A percentile compares a stretch with the other conserved stretches of the same genome.
phyloP scores from a whole-genome alignment of 2,888 invertebrate species.

The Atethmia centrago region DNA sequence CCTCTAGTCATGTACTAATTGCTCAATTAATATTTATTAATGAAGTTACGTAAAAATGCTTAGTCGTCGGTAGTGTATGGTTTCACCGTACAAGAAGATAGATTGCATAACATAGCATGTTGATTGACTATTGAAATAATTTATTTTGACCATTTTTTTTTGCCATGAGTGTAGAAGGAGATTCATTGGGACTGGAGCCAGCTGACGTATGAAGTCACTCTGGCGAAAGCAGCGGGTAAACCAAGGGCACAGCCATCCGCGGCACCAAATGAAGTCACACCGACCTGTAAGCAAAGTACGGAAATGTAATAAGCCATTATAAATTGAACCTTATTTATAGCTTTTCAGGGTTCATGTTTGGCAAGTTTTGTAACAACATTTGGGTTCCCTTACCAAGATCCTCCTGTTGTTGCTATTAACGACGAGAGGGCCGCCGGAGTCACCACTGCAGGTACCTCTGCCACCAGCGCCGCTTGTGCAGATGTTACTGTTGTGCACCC shows the following conservation, averaged over 20 bases:
- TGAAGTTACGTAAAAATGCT: no score
- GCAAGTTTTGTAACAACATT: not conserved
- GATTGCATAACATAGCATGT: no score
- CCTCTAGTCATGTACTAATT: no score
- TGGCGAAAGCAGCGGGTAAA: constrained; percentile 75
- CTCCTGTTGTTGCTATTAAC: constrained; percentile 35
- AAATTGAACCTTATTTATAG: not conserved
- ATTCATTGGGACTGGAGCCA: constrained; percentile 69
- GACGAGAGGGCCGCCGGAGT: constrained; percentile 74
- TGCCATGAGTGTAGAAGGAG: not conserved
- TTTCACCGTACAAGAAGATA: no score
- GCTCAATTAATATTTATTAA: no score
- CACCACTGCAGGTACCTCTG: constrained; percentile 74
- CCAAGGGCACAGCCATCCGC: constrained; percentile 72
- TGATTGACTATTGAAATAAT: not conserved
- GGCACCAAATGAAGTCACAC: constrained; percentile 75
- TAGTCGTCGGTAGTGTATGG: no score
- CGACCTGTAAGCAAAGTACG: constrained; percentile 59
- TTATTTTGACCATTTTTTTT: constrained; percentile 25
- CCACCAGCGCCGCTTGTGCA: constrained; percentile 78
- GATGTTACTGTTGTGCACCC: constrained; percentile 69
- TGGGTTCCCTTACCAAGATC: constrained; percentile 60
- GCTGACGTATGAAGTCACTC: constrained; percentile 72
- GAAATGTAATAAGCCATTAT: not conserved
- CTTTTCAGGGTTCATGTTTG: not conserved